Percentiles rank a stretch among this genome's conserved stretches.
phyloP scores from a whole-genome alignment of 2,888 invertebrate species.

The Apoda limacodes region DNA sequence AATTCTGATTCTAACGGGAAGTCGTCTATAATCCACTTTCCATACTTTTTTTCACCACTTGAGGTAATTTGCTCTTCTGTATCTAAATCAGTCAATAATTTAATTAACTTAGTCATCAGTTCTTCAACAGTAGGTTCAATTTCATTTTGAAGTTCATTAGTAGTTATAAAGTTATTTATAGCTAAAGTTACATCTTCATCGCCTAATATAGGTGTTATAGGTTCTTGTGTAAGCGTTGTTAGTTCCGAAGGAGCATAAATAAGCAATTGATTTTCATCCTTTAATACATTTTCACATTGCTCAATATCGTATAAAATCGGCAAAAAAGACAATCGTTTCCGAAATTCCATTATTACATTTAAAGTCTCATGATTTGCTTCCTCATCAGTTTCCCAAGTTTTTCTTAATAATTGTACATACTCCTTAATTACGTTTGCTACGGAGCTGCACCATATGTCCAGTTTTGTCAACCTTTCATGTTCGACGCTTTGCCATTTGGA shows the following conservation, averaged over 20 bases:
- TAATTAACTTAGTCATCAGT: slow-evolving; percentile 44
- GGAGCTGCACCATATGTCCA: slow-evolving; percentile 45
- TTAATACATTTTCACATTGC: slow-evolving; percentile 28
- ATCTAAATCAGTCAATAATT: slow-evolving; percentile 43
- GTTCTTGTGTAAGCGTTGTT: slow-evolving; percentile 26
- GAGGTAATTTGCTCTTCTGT: slow-evolving; percentile 29
- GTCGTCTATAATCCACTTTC: slow-evolving; percentile 73
- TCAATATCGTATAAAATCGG: slow-evolving; percentile 38
- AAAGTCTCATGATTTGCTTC: slow-evolving; percentile 14
- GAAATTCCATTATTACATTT: slow-evolving; percentile 23
- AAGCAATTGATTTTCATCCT: slow-evolving; percentile 25
- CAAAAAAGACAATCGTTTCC: slow-evolving; percentile 27
- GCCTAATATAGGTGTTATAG: slow-evolving; percentile 48
- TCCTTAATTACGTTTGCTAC: slow-evolving; percentile 22
- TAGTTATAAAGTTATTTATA: slow-evolving; percentile 38
- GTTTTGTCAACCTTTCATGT: slow-evolving; percentile 32
- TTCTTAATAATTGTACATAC: slow-evolving; percentile 30
- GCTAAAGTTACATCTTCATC: slow-evolving; percentile 53
- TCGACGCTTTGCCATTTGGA: slow-evolving; percentile 46
- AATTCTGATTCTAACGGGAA: slow-evolving; percentile 60
- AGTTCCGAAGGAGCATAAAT: slow-evolving; percentile 49
- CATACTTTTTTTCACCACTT: slow-evolving; percentile 33
- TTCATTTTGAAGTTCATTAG: slow-evolving; percentile 51
- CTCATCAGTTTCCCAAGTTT: slow-evolving; percentile 17
- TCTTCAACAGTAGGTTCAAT: slow-evolving; percentile 50